phyloP scores from a whole-genome alignment of 2,888 invertebrate genomes.

The Pseudococcus longispinus region DNA sequence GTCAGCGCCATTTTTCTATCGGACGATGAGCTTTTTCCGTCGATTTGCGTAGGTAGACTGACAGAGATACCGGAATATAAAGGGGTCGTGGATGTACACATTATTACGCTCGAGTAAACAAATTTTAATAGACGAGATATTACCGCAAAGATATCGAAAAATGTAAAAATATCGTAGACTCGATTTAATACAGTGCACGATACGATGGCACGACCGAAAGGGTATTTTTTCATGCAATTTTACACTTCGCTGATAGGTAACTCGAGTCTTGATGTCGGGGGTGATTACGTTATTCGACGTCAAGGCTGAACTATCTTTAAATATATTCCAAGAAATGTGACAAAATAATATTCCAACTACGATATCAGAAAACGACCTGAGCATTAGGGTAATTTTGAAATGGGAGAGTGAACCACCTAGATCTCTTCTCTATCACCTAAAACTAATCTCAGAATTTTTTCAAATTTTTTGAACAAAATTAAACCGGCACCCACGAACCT shows the following conservation, averaged over 20 bases:
- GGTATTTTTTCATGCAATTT: background rate
- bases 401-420: no score
- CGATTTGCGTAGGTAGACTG: background rate
- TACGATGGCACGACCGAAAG: background rate
- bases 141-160: background rate
- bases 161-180: background rate
- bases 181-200: background rate
- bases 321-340: background rate
- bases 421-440: no score
- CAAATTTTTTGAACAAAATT: no score
- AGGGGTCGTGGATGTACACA: background rate
- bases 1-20: background rate
- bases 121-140: slow-evolving; percentile 19
- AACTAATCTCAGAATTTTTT: no score
- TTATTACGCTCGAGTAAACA: slow-evolving; percentile 16
- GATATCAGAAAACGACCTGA: no score
- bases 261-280: background rate
- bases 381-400: no score
- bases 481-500: no score
- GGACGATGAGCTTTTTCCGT: background rate
- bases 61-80: background rate
- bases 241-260: background rate
- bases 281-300: background rate
- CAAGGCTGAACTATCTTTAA: background rate
- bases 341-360: no score